Evolutionary conservation across 2,888 invertebrate species (phyloP), one percentile per base, ranked within the genome.

Genomic region (Choristoneura rosaceana): DNA sequence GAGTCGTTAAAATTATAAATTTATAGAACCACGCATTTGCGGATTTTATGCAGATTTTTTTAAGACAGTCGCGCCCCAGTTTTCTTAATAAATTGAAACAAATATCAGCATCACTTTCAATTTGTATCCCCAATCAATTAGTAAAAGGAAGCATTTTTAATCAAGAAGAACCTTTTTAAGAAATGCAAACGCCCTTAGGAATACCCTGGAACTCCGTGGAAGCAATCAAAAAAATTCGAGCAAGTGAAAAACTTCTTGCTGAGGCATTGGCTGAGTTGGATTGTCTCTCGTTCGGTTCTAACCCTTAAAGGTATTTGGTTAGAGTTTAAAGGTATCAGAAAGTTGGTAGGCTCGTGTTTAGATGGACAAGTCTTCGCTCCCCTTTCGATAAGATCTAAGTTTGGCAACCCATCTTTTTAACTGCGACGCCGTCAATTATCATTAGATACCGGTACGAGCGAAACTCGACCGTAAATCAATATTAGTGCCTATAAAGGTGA

Each of bases 401-500:
- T 91, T 84, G 85, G 86, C 87, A 80, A 90, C 88, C 86, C 86
- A 86, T 91, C 88, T 90, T 88, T 90, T 89, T 90, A 90, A 90
- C 88, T 88, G 85, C 87, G 81, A 74, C 77, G 81, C 80, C 88
- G 86, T 91, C 90, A 92, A 92, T 91, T 92, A 90, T 89, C 91
- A 92, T 91, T 91, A 90, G 85, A 88, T 88, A 88, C 84, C 84
- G 81, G 83, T 82, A 80, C 76, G 80, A 84, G 82, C 82, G 83
- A 83, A 85, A 81, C 77, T 78, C 81, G 83, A 80, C 81, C 89
- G 84, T 92, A 88, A 90, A 85, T 92, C 91, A 92, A 88, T 89
- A 90, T 92, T 91, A 92, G 87, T 89, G 90, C 79, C 91, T 87
- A 92, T 92, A 92, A 92, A 92, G 90, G 90, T 91, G 91, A 91